Percentiles rank a stretch among this genome's conserved stretches.
These are phyloP conservation scores for Drosophila tanythrix DNA, from an alignment of 2,888 invertebrate genomes.

Conservation along the genomic window DNA sequence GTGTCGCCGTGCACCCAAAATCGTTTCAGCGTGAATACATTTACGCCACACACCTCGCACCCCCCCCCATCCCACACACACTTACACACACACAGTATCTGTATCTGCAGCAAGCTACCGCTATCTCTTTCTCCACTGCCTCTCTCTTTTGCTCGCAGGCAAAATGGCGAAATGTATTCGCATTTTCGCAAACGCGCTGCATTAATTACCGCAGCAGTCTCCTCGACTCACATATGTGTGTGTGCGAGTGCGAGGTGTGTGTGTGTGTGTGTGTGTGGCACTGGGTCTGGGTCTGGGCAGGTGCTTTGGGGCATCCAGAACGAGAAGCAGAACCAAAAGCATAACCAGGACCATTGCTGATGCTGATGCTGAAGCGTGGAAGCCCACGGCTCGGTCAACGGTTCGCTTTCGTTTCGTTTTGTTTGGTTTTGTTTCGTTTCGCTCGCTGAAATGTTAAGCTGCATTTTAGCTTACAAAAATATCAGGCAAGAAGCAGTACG, in stretches of 20 bases:
- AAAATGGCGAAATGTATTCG: constrained; percentile 76
- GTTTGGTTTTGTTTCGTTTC: constrained; percentile 47
- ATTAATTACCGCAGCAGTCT: constrained; percentile 79
- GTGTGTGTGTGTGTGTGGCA: constrained; percentile 16
- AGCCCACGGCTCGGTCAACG: constrained; percentile 68
- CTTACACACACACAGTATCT: constrained; percentile 8
- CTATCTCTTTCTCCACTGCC: not conserved
- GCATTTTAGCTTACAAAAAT: constrained; percentile 80
- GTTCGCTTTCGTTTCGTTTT: constrained; percentile 34
- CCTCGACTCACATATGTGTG: constrained; percentile 38
- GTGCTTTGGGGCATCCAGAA: constrained; percentile 64
- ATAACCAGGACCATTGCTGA: constrained; percentile 7
- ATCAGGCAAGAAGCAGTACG: constrained; percentile 41
- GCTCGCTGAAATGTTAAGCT: constrained; percentile 76
- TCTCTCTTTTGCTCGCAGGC: constrained; percentile 17
- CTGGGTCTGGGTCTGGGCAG: constrained; percentile 38
- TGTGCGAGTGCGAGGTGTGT: constrained; percentile 10
- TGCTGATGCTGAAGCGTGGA: constrained; percentile 1
- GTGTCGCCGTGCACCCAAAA: constrained; percentile 80
- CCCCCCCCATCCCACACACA: too few relatives aligned
- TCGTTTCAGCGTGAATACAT: constrained; percentile 79
- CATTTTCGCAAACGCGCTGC: constrained; percentile 81
- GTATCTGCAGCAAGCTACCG: constrained; percentile 32
- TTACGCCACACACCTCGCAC: constrained; percentile 47
- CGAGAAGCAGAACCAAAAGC: constrained; percentile 4